phyloP scores from a whole-genome alignment of 2,888 invertebrate species.

The Brachyptera risi region DNA sequence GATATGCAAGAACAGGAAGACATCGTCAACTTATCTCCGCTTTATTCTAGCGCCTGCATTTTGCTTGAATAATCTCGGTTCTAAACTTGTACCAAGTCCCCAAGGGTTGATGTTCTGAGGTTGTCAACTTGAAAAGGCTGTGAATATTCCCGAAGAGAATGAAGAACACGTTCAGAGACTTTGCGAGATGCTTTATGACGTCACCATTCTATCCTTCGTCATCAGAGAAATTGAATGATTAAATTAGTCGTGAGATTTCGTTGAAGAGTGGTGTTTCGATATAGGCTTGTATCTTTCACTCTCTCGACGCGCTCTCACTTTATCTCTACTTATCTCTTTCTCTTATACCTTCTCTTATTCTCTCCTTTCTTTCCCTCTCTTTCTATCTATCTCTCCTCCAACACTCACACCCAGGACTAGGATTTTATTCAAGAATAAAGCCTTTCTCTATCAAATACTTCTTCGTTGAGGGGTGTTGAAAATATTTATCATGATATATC shows the following conservation, averaged over 20 bases:
- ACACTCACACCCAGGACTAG: neutral
- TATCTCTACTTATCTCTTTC: neutral
- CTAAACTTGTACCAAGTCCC: neutral
- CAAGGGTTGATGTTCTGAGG: neutral
- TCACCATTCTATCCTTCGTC: conserved; percentile 8
- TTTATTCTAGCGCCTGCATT: too few relatives aligned
- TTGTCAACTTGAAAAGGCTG: neutral
- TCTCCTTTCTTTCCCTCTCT: neutral
- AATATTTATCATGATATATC: neutral
- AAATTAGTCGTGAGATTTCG: conserved; percentile 1
- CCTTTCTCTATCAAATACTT: neutral
- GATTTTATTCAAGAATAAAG: neutral
- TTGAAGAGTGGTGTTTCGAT: conserved; percentile 5
- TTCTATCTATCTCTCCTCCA: neutral
- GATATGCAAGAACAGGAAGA: too few relatives aligned
- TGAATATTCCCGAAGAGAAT: neutral
- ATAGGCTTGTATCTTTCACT: neutral
- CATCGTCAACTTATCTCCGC: too few relatives aligned
- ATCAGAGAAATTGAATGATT: conserved; percentile 14
- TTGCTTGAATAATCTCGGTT: neutral
- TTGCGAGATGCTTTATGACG: neutral
- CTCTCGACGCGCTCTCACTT: neutral
- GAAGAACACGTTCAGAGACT: neutral
- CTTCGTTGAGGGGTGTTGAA: neutral
- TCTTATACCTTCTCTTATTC: neutral